Conservation (phyloP, 2,888 invertebrate species). For the Zonitis immaculata region DNA sequence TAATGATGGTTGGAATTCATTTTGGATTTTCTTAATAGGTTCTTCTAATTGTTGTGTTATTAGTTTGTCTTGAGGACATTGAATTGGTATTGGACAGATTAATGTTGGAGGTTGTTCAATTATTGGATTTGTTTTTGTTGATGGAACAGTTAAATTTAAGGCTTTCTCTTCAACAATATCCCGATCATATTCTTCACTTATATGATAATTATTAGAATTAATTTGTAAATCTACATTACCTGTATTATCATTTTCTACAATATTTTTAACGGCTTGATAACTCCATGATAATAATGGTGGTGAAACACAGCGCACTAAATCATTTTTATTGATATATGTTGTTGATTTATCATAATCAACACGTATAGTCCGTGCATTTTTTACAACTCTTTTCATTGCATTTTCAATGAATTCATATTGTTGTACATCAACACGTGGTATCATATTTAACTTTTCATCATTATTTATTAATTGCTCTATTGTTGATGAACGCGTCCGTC, state of each 20-base stretch:
- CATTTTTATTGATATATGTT: constrained; percentile 8
- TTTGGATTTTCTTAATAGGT: neutral
- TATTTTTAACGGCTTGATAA: neutral
- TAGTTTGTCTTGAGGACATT: neutral
- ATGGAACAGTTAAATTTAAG: constrained; percentile 8
- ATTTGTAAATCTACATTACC: constrained; percentile 11
- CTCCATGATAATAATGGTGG: constrained; percentile 10
- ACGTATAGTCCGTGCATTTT: constrained; percentile 8
- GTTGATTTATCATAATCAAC: constrained; percentile 25
- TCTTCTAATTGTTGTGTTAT: too few species aligned
- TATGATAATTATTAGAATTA: constrained; percentile 2
- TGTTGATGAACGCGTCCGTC: neutral
- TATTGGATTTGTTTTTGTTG: neutral
- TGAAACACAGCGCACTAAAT: constrained; percentile 10
- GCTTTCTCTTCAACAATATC: constrained; percentile 9
- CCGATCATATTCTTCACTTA: constrained; percentile 5
- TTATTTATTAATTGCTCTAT: neutral
- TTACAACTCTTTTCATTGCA: constrained; percentile 14
- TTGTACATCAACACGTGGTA: constrained; percentile 15
- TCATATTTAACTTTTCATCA: constrained; percentile 9
- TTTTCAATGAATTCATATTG: constrained; percentile 13
- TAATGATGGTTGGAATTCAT: neutral
- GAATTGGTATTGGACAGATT: neutral
- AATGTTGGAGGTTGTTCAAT: neutral
- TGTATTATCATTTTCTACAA: constrained; percentile 3